A percentile compares a stretch with the other conserved stretches of the same genome.
These are phyloP conservation scores for Tetranychus piercei DNA, from an alignment of 2,888 invertebrate genomes.

Conservation along the genomic window DNA sequence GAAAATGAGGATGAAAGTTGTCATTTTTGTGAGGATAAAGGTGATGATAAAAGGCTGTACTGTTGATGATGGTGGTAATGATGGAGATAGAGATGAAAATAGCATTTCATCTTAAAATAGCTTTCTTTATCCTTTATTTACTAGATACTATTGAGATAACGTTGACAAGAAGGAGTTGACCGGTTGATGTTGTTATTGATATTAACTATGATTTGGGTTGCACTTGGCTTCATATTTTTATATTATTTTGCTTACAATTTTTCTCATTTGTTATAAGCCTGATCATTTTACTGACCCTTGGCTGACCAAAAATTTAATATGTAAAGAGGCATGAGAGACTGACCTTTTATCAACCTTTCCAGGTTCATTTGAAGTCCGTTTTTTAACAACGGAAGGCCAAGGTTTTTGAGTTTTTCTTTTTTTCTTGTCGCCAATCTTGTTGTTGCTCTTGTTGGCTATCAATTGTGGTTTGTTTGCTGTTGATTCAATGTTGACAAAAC, in stretches of 20 bases:
- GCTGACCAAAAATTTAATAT: background rate
- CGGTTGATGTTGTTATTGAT: background rate
- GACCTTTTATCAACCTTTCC: background rate
- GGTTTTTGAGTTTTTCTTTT: no score
- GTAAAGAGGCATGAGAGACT: slow-evolving; percentile 1
- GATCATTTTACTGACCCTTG: background rate
- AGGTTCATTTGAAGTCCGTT: no score
- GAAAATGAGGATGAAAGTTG: background rate
- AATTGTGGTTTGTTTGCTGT: background rate
- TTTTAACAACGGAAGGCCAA: no score
- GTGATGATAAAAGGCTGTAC: background rate
- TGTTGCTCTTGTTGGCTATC: no score
- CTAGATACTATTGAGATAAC: background rate
- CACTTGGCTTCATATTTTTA: background rate
- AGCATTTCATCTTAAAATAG: background rate
- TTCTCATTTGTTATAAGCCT: background rate
- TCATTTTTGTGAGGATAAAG: background rate
- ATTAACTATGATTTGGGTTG: background rate
- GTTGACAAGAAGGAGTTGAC: background rate
- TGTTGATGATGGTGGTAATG: background rate
- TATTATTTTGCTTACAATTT: background rate
- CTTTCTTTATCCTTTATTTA: no score
- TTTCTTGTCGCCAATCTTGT: no score
- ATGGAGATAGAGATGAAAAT: background rate
- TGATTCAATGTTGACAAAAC: background rate